phyloP scores from a whole-genome alignment of 2,797 vertebrate genomes.

The Cetoscarus ocellatus region DNA sequence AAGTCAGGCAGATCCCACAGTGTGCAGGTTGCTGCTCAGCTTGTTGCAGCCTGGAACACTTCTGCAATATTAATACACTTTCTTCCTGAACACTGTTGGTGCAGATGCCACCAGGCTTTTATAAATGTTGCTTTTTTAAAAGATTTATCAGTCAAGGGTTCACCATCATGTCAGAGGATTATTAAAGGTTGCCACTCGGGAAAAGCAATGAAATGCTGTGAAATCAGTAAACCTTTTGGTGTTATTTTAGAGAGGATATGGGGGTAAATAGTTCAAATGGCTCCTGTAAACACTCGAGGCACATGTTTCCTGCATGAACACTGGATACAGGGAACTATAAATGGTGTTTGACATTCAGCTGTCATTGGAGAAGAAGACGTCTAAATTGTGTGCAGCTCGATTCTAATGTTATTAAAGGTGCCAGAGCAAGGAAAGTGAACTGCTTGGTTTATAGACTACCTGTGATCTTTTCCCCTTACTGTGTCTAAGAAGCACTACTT shows the following conservation, averaged over 20 bases:
- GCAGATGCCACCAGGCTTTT: constrained; percentile 24
- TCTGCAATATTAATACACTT: constrained; percentile 60
- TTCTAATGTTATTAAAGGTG: constrained; percentile 60
- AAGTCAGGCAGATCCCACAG: constrained; percentile 39
- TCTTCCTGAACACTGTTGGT: constrained; percentile 14
- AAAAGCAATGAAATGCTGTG: neutral
- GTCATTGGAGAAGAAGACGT: constrained; percentile 71
- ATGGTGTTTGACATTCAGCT: constrained; percentile 73
- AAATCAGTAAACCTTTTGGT: constrained; percentile 12
- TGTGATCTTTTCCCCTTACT: neutral
- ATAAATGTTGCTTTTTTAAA: constrained; percentile 52
- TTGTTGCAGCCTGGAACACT: constrained; percentile 40
- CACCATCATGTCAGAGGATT: constrained; percentile 33
- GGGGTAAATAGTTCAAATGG: neutral
- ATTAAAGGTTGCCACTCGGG: constrained; percentile 35
- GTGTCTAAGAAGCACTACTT: constrained; percentile 5
- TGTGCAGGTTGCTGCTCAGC: constrained; percentile 22
- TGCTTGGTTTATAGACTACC: constrained; percentile 35
- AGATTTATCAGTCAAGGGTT: constrained; percentile 37
- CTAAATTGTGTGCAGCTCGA: constrained; percentile 54
- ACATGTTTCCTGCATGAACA: constrained; percentile 8
- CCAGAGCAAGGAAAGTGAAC: constrained; percentile 42
- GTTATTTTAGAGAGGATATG: constrained; percentile 1
- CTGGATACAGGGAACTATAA: constrained; percentile 58
- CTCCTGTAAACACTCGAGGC: constrained; percentile 4